These are phyloP conservation scores for Napeogenes sylphis DNA, from an alignment of 2,888 invertebrate genomes.

Conservation along the genomic window DNA sequence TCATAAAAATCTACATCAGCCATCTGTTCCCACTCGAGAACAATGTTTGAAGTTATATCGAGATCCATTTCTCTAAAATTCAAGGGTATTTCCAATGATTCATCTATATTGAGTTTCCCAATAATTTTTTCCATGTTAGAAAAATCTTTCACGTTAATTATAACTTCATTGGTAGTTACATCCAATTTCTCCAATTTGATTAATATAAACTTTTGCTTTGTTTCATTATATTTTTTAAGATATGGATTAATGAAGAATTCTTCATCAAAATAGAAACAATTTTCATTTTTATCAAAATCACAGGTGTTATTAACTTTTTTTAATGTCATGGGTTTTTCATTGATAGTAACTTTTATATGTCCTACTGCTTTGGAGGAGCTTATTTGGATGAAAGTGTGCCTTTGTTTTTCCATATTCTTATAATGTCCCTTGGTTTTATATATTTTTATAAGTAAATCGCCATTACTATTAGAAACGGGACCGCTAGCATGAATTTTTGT, in stretches of 20 bases:
- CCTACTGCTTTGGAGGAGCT: constrained; percentile 46
- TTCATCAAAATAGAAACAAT: constrained; percentile 52
- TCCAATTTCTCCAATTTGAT: constrained; percentile 56
- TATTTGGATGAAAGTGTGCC: constrained; percentile 56
- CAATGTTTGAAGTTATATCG: constrained; percentile 43
- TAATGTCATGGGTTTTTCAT: constrained; percentile 46
- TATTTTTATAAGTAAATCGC: constrained; percentile 50
- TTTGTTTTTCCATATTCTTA: constrained; percentile 49
- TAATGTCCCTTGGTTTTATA: constrained; percentile 55
- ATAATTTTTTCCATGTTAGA: constrained; percentile 42
- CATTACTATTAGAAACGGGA: constrained; percentile 43
- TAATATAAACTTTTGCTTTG: constrained; percentile 49
- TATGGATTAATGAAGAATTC: constrained; percentile 55
- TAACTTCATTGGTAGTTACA: constrained; percentile 49
- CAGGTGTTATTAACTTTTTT: constrained; percentile 43
- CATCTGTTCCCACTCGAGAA: constrained; percentile 47
- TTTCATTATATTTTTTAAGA: constrained; percentile 38
- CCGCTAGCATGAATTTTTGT: constrained; percentile 49
- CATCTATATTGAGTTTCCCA: constrained; percentile 38
- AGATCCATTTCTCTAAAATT: constrained; percentile 39
- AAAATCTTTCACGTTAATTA: constrained; percentile 54
- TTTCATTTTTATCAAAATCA: constrained; percentile 48
- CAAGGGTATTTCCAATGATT: constrained; percentile 39
- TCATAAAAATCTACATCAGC: constrained; percentile 50
- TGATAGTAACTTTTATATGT: constrained; percentile 49